Base-by-base conservation (phyloP, 2,113 vertebrate genomes). In the Dasypus novemcinctus region DNA sequence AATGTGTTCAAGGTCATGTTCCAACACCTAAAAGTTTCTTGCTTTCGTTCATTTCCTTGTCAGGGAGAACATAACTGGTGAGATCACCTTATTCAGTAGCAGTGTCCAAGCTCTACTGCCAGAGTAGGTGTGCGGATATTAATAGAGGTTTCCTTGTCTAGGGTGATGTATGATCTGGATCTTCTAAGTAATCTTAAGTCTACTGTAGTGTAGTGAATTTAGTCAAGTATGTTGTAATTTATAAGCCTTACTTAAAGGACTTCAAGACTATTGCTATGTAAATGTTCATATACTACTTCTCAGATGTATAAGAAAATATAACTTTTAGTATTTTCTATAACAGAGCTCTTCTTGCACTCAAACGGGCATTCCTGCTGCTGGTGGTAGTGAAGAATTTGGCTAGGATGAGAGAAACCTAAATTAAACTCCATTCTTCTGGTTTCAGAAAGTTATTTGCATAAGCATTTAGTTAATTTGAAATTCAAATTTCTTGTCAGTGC, bases 101-200 rank as follows among this genome's bases (percentile, higher is more conserved):
- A 29, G 17, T 43, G 46, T 12, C 27, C 25, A 63, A 46, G 3
- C 33, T 13, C 36, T 75, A 2, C 52, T 43, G 11, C 29, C 74
- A 84, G 33, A 23, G 4, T 57, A 29, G 17, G 36, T 90, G 95
- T 85, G 38, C 94, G 31, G 41, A 72, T 84, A 15, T 66, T 91
- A 80, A 72, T 59, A 76, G 79, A 91, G 33, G 81, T 49, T 75
- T 92, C 71, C 57, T 92, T 93, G 36, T 83, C 38, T 68, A 33
- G 76, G 66, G 15, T 75, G n/a, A 87, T 87, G 1, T 18, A 59
- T 92, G 17, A 71, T 76, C 76, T 57, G 36, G 61, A 80, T 76
- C 57, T 69, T 95, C 20, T 80, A 69, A 78, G 54, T 82, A 54
- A 66, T 64, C 0, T 0, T 33, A 71, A 86, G 27, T 84, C 18